Evolutionary conservation across 2,113 vertebrate genomes (phyloP).

Genomic region (Eptatretus burgeri): DNA sequence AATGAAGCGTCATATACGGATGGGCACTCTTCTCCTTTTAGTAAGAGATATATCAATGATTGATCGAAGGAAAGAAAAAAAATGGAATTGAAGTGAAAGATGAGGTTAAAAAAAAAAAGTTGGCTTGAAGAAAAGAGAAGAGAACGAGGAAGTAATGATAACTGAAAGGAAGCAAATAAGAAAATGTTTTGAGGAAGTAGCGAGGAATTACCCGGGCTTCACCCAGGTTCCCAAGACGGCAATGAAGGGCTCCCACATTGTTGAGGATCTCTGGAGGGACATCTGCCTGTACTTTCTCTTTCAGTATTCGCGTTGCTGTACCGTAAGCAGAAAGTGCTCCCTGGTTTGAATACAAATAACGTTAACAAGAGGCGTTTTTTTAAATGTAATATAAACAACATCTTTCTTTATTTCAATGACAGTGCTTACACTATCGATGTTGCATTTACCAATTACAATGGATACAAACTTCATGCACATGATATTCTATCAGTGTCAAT

Average conservation of each 20-base stretch:
- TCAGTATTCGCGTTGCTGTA: slow-evolving; percentile 81
- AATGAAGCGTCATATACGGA: too few relatives aligned
- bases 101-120: too few relatives aligned
- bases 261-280: slow-evolving; percentile 93
- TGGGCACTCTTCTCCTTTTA: too few relatives aligned
- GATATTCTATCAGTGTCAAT: not conserved
- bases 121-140: too few relatives aligned
- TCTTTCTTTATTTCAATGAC: not conserved
- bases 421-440: not conserved
- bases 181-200: not conserved
- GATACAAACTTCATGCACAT: not conserved
- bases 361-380: not conserved
- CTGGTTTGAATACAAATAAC: slow-evolving; percentile 13
- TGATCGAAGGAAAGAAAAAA: too few relatives aligned
- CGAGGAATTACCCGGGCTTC: slow-evolving; percentile 47
- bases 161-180: not conserved
- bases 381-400: not conserved
- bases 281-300: slow-evolving; percentile 91
- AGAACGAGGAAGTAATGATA: too few relatives aligned
- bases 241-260: slow-evolving; percentile 83
- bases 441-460: not conserved
- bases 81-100: too few relatives aligned
- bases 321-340: slow-evolving; percentile 83
- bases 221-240: slow-evolving; percentile 76
- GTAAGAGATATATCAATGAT: too few relatives aligned